Conservation (phyloP, 2,113 vertebrate species). For the Tricholaema leucomelas region DNA sequence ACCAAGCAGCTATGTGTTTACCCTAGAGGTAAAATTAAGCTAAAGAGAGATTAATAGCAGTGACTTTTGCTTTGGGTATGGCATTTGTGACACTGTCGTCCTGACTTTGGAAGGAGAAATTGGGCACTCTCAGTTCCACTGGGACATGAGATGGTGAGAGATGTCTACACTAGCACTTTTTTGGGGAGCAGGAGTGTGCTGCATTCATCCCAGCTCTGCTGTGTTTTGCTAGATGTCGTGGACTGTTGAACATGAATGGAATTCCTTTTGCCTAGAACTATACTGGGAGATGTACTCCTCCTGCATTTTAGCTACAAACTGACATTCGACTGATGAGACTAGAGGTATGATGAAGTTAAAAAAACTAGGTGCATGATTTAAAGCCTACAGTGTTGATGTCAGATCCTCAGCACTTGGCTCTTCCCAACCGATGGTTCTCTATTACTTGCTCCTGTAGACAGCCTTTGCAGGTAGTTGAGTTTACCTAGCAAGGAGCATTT, state of each 20-base stretch:
- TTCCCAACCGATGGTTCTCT: neutral
- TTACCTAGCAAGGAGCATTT: neutral
- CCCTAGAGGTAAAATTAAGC: conserved; percentile 6
- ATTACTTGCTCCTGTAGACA: accelerated
- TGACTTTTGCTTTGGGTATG: neutral
- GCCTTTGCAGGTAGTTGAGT: accelerated
- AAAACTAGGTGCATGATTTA: accelerated
- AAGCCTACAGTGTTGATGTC: accelerated
- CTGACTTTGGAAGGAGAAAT: neutral
- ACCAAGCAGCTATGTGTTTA: neutral
- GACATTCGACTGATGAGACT: neutral
- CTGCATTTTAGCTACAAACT: neutral
- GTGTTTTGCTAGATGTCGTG: neutral
- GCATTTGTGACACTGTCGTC: neutral
- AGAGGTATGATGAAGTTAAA: neutral
- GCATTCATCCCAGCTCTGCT: neutral
- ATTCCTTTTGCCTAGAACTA: neutral
- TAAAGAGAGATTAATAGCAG: neutral
- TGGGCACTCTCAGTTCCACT: neutral
- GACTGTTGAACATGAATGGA: neutral
- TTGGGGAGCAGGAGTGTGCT: neutral
- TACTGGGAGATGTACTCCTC: neutral
- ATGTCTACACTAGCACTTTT: neutral
- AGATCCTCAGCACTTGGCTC: neutral
- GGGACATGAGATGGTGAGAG: neutral